Percentiles rank a stretch among this genome's conserved stretches.
Evolutionary conservation across 2,797 vertebrate genomes (phyloP).

Genomic region (Chloroceryle amazona): DNA sequence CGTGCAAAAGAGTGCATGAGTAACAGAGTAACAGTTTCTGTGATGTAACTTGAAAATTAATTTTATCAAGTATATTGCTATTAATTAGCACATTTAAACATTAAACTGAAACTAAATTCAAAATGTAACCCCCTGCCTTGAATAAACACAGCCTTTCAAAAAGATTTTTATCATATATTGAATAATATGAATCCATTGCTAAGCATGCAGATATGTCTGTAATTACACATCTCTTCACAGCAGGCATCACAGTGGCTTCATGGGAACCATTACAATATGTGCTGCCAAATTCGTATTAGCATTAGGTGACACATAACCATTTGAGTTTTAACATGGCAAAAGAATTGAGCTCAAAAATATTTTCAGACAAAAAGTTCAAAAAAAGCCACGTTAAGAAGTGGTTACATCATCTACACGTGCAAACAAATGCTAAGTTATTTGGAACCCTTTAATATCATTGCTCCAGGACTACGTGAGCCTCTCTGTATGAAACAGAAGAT

Average conservation of each 20-base stretch:
- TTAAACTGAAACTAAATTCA: background rate
- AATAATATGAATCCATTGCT: background rate
- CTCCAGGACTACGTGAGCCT: background rate
- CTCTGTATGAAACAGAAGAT: background rate
- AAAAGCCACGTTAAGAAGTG: background rate
- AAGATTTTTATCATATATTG: background rate
- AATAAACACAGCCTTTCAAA: conserved; percentile 4
- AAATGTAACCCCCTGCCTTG: background rate
- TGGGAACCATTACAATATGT: background rate
- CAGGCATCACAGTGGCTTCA: background rate
- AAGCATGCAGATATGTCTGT: background rate
- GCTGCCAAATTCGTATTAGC: background rate
- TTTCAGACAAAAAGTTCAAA: background rate
- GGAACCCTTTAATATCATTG: background rate
- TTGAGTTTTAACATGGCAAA: background rate
- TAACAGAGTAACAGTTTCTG: background rate
- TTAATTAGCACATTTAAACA: background rate
- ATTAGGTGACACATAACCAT: background rate
- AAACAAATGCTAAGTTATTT: background rate
- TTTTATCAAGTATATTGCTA: background rate
- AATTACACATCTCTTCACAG: background rate
- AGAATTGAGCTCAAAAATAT: background rate
- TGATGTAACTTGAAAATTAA: background rate
- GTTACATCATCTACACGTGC: background rate
- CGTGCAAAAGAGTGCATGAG: background rate